Evolutionary conservation across 2,113 vertebrate species (phyloP), one percentile per base, ranked within the genome.

Genomic region (Myotis davidii): DNA sequence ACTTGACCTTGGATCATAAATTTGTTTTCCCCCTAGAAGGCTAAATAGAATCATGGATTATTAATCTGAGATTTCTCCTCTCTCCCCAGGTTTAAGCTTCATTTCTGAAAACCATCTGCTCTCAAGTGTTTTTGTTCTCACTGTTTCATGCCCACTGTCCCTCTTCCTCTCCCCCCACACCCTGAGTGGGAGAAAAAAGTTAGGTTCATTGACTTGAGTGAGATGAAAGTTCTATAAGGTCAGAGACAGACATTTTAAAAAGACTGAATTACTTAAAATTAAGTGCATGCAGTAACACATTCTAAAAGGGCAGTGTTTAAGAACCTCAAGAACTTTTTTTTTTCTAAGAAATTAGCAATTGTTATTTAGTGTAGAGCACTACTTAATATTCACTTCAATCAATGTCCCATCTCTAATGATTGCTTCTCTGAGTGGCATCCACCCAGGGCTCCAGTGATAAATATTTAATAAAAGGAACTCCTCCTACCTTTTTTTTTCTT

Each of bases 401-500:
- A 42, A 39, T 95, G 70, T 92, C 97, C 95, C 69, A 91, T 97
- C 93, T 85, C 89, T 93, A 91, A 84, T 78, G 77, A 95, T 61
- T 93, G 88, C 94, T 91, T 96, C 90, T 48, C 48, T 85, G 73
- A 96, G 76, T 88, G 87, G 79, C 88, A 86, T 76, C 92, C 17
- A 86, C 61, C 70, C 56, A 48, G 29, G 88, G 70, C 29, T 56
- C 88, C 72, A 92, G 95, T 94, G 96, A 96, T 96, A 97, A 98
- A 97, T 95, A 94, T 95, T 95, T 87, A 98, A 97, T 94, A 96
- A 97, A 95, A 93, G 94, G 45, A 97, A 97, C 92, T 96, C 91
- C 94, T 89, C 88, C 96, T 91, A 65, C 56, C 11, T 76, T 76
- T 45, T 87, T 87, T 91, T 95, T 56, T n/a, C 69, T 65, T 76